phyloP scores from a whole-genome alignment of 1,140 invertebrate species.

The Dendrolimus kikuchii region DNA sequence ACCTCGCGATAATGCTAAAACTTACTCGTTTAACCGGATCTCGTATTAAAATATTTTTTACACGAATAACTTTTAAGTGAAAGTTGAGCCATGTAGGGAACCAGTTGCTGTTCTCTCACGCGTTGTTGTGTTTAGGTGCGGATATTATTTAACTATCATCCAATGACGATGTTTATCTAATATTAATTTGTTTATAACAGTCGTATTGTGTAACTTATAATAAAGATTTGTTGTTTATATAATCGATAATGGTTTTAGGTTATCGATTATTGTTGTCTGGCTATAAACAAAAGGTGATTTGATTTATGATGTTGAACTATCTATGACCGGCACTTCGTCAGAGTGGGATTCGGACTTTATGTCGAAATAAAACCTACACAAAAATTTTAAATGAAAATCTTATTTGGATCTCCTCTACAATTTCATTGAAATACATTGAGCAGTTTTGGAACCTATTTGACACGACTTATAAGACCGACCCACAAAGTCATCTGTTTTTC shows the following conservation, averaged over 20 bases:
- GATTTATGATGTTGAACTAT: too few relatives aligned
- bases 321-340: too few relatives aligned
- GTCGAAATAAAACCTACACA: too few relatives aligned
- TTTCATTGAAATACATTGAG: too few relatives aligned
- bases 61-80: constrained; percentile 30
- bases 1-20: not conserved
- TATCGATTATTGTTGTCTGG: too few relatives aligned
- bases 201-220: constrained; percentile 20
- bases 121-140: constrained; percentile 26
- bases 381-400: too few relatives aligned
- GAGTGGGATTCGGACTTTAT: too few relatives aligned
- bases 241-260: not conserved
- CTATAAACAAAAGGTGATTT: too few relatives aligned
- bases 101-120: constrained; percentile 34
- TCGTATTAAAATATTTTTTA: constrained; percentile 30
- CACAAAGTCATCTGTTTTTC: too few relatives aligned
- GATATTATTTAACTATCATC: constrained; percentile 50
- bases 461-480: too few relatives aligned
- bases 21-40: constrained; percentile 37
- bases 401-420: too few relatives aligned
- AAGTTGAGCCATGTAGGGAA: constrained; percentile 45
- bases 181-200: constrained; percentile 24
- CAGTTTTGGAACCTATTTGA: too few relatives aligned
- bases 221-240: constrained; percentile 4
- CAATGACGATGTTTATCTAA: constrained; percentile 44